These are phyloP conservation scores for Theodoxus fluviatilis DNA, from an alignment of 2,888 invertebrate genomes.

Conservation along the genomic window DNA sequence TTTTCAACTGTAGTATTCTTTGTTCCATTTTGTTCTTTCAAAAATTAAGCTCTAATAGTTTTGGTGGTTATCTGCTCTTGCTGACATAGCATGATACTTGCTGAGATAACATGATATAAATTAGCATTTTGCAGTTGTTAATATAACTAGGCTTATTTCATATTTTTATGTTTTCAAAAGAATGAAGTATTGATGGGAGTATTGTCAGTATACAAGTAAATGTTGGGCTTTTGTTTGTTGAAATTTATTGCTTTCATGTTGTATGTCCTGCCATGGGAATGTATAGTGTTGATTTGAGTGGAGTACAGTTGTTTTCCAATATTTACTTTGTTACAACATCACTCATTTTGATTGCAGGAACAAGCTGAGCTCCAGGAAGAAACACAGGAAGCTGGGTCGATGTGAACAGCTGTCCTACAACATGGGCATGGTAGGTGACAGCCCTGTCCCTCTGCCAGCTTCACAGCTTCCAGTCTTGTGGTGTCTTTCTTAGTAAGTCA, in stretches of 20 bases:
- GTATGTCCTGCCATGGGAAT: neutral
- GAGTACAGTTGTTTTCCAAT: neutral
- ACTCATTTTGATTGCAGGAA: slow-evolving; percentile 23
- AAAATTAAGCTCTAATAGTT: too few relatives aligned
- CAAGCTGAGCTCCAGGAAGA: slow-evolving; percentile 23
- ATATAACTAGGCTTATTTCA: too few relatives aligned
- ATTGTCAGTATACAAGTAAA: too few relatives aligned
- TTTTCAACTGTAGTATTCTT: too few relatives aligned
- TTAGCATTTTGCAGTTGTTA: too few relatives aligned
- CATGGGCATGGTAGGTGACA: slow-evolving; percentile 32
- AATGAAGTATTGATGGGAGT: too few relatives aligned
- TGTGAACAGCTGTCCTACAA: slow-evolving; percentile 32
- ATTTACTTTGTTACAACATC: neutral
- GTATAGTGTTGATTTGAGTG: neutral
- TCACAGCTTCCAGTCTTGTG: neutral
- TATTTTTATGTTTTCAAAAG: too few relatives aligned
- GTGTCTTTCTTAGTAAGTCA: neutral
- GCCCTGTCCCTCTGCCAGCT: neutral
- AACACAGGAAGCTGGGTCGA: slow-evolving; percentile 20
- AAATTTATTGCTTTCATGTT: neutral
- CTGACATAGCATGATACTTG: too few relatives aligned
- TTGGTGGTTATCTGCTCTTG: too few relatives aligned
- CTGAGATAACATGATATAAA: too few relatives aligned
- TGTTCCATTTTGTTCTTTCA: too few relatives aligned
- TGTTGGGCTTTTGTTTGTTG: too few relatives aligned